Percentiles rank a stretch among this genome's conserved stretches.
Evolutionary conservation across 1,140 invertebrate species (phyloP).

Genomic region (Magallana angulata): DNA sequence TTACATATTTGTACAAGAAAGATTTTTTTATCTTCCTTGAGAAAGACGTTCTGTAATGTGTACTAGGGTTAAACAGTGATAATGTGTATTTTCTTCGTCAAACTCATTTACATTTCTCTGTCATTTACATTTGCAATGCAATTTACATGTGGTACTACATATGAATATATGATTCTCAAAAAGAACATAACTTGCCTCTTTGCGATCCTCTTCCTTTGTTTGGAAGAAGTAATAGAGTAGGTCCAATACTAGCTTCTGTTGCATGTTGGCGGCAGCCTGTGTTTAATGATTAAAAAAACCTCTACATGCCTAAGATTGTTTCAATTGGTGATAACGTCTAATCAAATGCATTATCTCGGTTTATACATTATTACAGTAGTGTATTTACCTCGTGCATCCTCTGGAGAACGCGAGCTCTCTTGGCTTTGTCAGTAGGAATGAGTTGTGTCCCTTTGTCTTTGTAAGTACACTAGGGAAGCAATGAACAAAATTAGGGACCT

Average conservation of each 20-base stretch:
- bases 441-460: slow-evolving; percentile 2
- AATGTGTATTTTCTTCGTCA: too few species aligned
- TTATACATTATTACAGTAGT: not conserved
- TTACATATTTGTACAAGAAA: too few species aligned
- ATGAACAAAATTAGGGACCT: not conserved
- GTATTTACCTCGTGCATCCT: slow-evolving; percentile 53
- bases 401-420: slow-evolving; percentile 51
- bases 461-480: not conserved
- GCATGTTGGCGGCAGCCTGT: slow-evolving; percentile 25
- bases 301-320: not conserved
- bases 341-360: too few species aligned
- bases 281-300: not conserved
- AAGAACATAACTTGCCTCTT: not conserved
- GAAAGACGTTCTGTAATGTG: too few species aligned
- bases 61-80: too few species aligned
- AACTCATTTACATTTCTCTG: too few species aligned
- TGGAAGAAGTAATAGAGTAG: slow-evolving; percentile 27
- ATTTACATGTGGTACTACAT: too few species aligned
- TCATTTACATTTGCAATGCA: too few species aligned
- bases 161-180: not conserved
- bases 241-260: slow-evolving; percentile 26
- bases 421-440: slow-evolving; percentile 27
- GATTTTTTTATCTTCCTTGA: too few species aligned
- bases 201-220: slow-evolving; percentile 29
- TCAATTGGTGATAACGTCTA: too few species aligned